Percentiles rank a stretch among this genome's conserved stretches.
These are phyloP conservation scores for Tetrao urogallus DNA, from an alignment of 2,113 vertebrate genomes.

Conservation along the genomic window DNA sequence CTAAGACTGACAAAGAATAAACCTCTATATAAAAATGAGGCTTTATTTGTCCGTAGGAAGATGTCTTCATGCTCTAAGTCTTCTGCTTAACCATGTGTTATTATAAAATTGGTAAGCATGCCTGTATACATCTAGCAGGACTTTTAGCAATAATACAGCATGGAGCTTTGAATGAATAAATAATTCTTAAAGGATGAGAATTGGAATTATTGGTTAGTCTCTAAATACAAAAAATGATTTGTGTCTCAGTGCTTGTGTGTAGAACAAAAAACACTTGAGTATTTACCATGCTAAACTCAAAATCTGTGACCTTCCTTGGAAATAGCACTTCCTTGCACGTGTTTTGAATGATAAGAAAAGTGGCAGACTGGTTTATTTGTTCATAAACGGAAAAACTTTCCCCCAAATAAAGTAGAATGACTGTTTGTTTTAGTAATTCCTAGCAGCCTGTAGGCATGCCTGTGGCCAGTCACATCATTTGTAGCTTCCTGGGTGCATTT, in stretches of 20 bases:
- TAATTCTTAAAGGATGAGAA: background rate
- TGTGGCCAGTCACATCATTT: constrained; percentile 7
- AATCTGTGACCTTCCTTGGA: constrained; percentile 3
- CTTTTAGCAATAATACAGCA: background rate
- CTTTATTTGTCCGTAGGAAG: background rate
- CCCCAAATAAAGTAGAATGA: constrained; percentile 12
- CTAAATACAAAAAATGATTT: background rate
- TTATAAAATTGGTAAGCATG: background rate
- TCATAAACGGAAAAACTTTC: constrained; percentile 47
- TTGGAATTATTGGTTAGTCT: background rate
- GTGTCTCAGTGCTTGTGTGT: background rate
- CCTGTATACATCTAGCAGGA: background rate
- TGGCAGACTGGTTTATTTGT: background rate
- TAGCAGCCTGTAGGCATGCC: constrained; percentile 28
- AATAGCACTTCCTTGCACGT: constrained; percentile 40
- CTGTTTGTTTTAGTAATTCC: constrained; percentile 15
- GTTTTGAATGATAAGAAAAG: constrained; percentile 33
- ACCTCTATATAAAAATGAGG: background rate
- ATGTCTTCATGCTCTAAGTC: background rate
- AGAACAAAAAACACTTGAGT: background rate
- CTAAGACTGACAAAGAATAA: background rate
- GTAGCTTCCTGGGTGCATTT: constrained; percentile 50
- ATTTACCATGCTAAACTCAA: background rate
- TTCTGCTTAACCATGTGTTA: background rate
- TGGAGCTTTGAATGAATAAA: background rate